Conservation (phyloP, 2,113 vertebrate genomes). For the Onychorhynchus coronatus region DNA sequence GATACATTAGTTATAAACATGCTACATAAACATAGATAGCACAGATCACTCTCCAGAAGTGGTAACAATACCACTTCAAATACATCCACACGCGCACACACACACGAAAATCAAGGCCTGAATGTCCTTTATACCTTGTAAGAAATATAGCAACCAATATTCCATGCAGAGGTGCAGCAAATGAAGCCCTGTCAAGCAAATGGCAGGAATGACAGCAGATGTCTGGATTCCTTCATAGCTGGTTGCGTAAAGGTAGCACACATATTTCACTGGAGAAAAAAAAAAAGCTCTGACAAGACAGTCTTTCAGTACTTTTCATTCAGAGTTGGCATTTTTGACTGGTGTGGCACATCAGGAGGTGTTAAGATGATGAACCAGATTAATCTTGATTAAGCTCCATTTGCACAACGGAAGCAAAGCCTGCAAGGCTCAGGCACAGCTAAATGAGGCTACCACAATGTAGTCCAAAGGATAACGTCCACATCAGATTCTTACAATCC, state of each 20-base stretch:
- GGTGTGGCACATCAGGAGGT: not conserved
- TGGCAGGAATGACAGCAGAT: slow-evolving; percentile 61
- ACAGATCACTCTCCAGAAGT: not conserved
- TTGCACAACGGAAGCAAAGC: not conserved
- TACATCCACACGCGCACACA: not conserved
- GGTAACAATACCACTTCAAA: not conserved
- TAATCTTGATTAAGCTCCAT: slow-evolving; percentile 29
- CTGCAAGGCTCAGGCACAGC: not conserved
- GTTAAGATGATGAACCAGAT: not conserved
- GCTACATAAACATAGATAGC: not conserved
- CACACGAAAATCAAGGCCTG: not conserved
- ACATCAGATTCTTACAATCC: not conserved
- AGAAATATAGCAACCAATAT: slow-evolving; percentile 64
- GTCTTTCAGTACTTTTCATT: slow-evolving; percentile 39
- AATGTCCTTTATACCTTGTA: slow-evolving; percentile 41
- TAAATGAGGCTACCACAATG: not conserved
- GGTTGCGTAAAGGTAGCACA: slow-evolving; percentile 54
- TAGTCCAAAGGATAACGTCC: not conserved
- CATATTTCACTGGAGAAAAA: slow-evolving; percentile 46
- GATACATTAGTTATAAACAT: not conserved
- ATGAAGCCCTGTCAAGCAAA: slow-evolving; percentile 66
- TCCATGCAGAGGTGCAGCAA: slow-evolving; percentile 61
- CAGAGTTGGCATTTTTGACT: slow-evolving; percentile 50
- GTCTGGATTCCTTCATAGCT: slow-evolving; percentile 65
- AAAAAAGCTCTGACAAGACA: slow-evolving; percentile 38